Evolutionary conservation across 2,797 vertebrate species (phyloP).

Genomic region (Oreochromis grahami): DNA sequence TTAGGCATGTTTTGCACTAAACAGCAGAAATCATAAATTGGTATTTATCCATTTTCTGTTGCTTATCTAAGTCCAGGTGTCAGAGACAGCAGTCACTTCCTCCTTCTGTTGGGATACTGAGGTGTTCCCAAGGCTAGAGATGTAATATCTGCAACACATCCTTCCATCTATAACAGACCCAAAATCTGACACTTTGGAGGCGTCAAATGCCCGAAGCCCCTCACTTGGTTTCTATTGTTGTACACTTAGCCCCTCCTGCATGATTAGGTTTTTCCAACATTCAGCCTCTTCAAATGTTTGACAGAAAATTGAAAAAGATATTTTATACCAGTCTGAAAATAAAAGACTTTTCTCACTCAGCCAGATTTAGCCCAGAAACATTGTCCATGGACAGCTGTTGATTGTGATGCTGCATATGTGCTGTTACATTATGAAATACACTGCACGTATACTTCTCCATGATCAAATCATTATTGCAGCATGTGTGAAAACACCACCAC

Average conservation of each 20-base stretch:
- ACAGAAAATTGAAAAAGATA: background rate
- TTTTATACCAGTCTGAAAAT: background rate
- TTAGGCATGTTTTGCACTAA: background rate
- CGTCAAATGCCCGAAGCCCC: fast-evolving
- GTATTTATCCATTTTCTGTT: background rate
- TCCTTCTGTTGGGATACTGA: background rate
- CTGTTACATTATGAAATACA: background rate
- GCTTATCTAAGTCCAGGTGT: fast-evolving
- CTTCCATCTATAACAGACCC: background rate
- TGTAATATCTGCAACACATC: background rate
- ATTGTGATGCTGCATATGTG: background rate
- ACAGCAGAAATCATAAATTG: background rate
- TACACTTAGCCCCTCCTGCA: background rate
- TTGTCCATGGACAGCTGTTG: background rate
- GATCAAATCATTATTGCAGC: background rate
- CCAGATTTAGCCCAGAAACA: background rate
- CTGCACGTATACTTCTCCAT: background rate
- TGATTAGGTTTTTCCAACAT: background rate
- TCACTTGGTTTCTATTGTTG: background rate
- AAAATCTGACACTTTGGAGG: background rate
- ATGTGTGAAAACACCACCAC: background rate
- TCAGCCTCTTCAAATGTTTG: background rate
- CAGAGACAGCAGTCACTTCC: background rate
- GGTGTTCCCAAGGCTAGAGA: background rate
- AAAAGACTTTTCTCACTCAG: background rate